Percentiles rank a stretch among this genome's conserved stretches.
Evolutionary conservation across 2,113 vertebrate genomes (phyloP).

Genomic region (Coturnix japonica): DNA sequence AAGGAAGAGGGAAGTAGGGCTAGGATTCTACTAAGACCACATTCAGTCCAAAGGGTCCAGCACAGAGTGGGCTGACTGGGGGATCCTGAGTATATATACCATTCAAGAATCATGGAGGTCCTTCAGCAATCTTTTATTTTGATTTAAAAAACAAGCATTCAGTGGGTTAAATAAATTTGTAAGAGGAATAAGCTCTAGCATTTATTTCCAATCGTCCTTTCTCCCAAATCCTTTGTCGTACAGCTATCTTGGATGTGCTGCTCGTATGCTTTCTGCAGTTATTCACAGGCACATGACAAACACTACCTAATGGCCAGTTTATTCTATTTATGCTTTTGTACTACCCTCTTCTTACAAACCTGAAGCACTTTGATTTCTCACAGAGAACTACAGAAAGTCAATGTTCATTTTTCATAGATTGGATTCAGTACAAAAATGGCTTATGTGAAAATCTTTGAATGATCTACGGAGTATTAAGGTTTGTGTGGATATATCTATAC

Average conservation of each 20-base stretch:
- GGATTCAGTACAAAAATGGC: not conserved
- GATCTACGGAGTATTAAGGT: not conserved
- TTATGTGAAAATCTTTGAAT: not conserved
- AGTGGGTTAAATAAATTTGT: constrained; percentile 20
- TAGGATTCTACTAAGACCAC: not conserved
- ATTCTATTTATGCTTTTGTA: constrained; percentile 45
- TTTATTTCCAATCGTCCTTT: constrained; percentile 8
- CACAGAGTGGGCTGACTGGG: not conserved
- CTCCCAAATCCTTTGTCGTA: not conserved
- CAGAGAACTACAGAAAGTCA: constrained; percentile 22
- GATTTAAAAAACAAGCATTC: not conserved
- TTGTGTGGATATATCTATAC: not conserved
- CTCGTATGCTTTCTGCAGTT: not conserved
- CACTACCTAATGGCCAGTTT: not conserved
- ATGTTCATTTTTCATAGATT: constrained; percentile 8
- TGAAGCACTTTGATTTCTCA: constrained; percentile 32
- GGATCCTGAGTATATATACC: not conserved
- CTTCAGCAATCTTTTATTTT: constrained; percentile 4
- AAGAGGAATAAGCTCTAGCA: not conserved
- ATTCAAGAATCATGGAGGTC: not conserved
- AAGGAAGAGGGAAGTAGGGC: not conserved
- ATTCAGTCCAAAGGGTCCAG: not conserved
- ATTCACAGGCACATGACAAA: constrained; percentile 11
- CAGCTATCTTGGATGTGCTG: not conserved
- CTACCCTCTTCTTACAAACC: constrained; percentile 21